These are phyloP conservation scores for Mormyrus iriodes DNA, from an alignment of 2,113 vertebrate species.

Conservation along the genomic window DNA sequence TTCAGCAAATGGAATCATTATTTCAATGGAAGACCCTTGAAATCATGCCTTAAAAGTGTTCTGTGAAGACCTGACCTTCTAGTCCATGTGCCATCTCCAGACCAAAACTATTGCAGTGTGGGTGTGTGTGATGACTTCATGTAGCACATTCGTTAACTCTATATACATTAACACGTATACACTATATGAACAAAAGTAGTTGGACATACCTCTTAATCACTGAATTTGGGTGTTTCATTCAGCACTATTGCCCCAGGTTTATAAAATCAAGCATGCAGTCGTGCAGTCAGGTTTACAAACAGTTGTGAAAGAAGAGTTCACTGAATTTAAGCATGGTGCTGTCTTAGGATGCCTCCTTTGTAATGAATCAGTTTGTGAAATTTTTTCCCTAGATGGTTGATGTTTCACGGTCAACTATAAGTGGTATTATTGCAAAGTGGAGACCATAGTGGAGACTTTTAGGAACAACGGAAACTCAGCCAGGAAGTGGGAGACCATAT, in stretches of 20 bases:
- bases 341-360: too few relatives aligned
- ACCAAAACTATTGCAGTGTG: too few relatives aligned
- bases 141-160: not conserved
- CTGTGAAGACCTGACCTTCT: not conserved
- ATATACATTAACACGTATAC: not conserved
- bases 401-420: not conserved
- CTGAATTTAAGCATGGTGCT: too few relatives aligned
- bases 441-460: not conserved
- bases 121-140: not conserved
- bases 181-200: not conserved
- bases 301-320: too few relatives aligned
- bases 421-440: not conserved
- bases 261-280: too few relatives aligned
- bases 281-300: too few relatives aligned
- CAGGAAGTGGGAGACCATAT: too few relatives aligned
- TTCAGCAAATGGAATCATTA: not conserved
- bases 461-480: not conserved
- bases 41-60: not conserved
- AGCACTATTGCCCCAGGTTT: too few relatives aligned
- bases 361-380: not conserved
- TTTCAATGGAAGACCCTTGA: not conserved
- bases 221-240: too few relatives aligned
- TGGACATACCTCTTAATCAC: too few relatives aligned
- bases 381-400: not conserved
- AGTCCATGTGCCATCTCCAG: not conserved